A percentile compares a stretch with the other conserved stretches of the same genome.
These are phyloP conservation scores for Lordiphosa stackelbergi DNA, from an alignment of 1,140 invertebrate species.

Conservation along the genomic window DNA sequence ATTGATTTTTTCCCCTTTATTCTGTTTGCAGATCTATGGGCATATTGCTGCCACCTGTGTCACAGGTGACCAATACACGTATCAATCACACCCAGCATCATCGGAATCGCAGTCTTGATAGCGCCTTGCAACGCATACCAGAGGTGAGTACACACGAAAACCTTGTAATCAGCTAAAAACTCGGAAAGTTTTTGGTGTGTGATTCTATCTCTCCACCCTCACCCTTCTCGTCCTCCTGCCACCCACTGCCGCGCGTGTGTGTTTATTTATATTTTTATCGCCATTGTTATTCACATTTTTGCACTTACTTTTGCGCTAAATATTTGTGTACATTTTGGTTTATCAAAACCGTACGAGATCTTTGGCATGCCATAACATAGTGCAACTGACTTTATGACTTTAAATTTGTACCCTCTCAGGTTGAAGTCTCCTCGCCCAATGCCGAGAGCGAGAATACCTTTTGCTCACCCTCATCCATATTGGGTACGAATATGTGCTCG, in stretches of 20 bases:
- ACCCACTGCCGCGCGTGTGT: slow-evolving; percentile 15
- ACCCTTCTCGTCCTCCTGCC: neutral
- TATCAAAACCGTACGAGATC: slow-evolving; percentile 33
- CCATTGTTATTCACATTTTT: slow-evolving; percentile 61
- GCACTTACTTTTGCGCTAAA: slow-evolving; percentile 35
- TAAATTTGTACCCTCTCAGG: slow-evolving; percentile 31
- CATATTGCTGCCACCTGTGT: slow-evolving; percentile 85
- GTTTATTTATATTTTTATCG: slow-evolving; percentile 66
- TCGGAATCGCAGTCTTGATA: slow-evolving; percentile 91
- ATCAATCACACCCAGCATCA: slow-evolving; percentile 85
- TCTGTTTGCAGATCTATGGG: slow-evolving; percentile 83
- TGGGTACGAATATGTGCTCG: slow-evolving; percentile 76
- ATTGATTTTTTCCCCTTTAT: slow-evolving; percentile 48
- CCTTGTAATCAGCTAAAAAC: slow-evolving; percentile 27
- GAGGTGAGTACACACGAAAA: slow-evolving; percentile 80
- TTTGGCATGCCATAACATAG: slow-evolving; percentile 18
- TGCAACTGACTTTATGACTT: neutral
- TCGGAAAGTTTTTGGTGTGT: slow-evolving; percentile 38
- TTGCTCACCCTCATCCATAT: slow-evolving; percentile 75
- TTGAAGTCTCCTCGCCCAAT: slow-evolving; percentile 79
- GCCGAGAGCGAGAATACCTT: slow-evolving; percentile 80
- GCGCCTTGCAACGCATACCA: slow-evolving; percentile 89
- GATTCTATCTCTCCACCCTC: neutral
- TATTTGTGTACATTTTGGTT: slow-evolving; percentile 46
- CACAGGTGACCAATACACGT: slow-evolving; percentile 79